Percentiles rank a stretch among this genome's conserved stretches.
phyloP scores from a whole-genome alignment of 2,888 invertebrate species.

The Caenorhabditis doughertyi region DNA sequence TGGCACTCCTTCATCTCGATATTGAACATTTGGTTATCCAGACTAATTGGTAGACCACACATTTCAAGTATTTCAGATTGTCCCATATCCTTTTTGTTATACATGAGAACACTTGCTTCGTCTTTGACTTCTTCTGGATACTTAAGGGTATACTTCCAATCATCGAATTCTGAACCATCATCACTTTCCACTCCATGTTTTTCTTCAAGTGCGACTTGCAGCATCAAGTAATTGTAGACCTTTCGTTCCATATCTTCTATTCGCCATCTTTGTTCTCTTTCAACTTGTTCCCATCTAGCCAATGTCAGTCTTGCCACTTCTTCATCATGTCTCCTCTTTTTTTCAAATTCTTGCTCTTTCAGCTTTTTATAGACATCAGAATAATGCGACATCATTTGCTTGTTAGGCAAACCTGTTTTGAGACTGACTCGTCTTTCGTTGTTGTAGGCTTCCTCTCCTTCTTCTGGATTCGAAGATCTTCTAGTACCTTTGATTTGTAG shows the following conservation, averaged over 20 bases:
- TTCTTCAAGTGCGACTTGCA: not conserved
- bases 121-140: not conserved
- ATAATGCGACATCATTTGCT: constrained; percentile 2
- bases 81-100: not conserved
- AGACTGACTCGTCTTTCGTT: not conserved
- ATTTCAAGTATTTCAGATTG: constrained; percentile 18
- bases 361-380: not conserved
- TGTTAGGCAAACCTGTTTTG: not conserved
- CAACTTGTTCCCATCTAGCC: constrained; percentile 11
- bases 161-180: not conserved
- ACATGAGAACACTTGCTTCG: not conserved
- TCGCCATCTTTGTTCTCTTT: constrained; percentile 7
- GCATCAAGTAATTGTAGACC: constrained; percentile 32
- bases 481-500: too few relatives aligned
- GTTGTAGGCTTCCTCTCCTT: not conserved
- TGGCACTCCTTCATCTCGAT: constrained; percentile 23
- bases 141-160: not conserved
- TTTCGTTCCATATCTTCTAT: constrained; percentile 26
- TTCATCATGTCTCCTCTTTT: not conserved
- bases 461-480: not conserved
- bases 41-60: constrained; percentile 28
- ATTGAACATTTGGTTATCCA: constrained; percentile 43
- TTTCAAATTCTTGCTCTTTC: constrained; percentile 1
- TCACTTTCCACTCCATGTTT: not conserved
- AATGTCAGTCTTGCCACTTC: not conserved